Evolutionary conservation across 2,888 invertebrate species (phyloP).

Genomic region (Oligia strigilis): DNA sequence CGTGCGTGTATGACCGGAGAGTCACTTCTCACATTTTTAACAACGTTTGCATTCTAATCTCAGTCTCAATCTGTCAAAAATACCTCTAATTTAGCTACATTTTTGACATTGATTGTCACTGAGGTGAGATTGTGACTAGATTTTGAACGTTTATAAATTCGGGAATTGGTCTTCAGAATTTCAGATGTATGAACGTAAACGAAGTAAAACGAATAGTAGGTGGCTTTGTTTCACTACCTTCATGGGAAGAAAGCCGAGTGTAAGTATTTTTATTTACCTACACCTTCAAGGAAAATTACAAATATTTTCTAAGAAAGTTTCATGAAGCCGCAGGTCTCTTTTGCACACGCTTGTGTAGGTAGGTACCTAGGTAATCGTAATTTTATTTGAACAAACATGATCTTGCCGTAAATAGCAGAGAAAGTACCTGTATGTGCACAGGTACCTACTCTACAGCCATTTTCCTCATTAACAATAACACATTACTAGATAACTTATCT

Average conservation of each 20-base stretch:
- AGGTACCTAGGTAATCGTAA: not conserved
- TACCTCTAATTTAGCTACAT: not conserved
- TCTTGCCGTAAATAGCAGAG: slow-evolving; percentile 3
- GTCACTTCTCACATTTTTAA: not conserved
- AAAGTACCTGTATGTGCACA: slow-evolving; percentile 6
- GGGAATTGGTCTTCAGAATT: not conserved
- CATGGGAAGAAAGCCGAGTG: not conserved
- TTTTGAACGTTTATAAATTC: not conserved
- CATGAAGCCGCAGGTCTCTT: no score
- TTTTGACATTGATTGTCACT: not conserved
- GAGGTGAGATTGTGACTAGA: no score
- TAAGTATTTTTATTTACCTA: not conserved
- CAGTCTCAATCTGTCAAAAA: not conserved
- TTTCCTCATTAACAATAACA: slow-evolving; percentile 38
- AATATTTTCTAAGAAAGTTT: not conserved
- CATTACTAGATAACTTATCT: slow-evolving; percentile 55
- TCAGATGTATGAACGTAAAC: not conserved
- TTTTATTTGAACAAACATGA: slow-evolving; percentile 28
- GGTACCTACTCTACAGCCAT: slow-evolving; percentile 4
- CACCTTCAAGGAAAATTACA: not conserved
- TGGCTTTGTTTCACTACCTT: not conserved
- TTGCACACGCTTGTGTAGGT: not conserved
- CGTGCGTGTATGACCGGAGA: not conserved
- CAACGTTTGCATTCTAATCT: no score
- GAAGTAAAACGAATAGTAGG: not conserved